Conservation (phyloP, 2,113 vertebrate genomes). For the Petromus typicus region DNA sequence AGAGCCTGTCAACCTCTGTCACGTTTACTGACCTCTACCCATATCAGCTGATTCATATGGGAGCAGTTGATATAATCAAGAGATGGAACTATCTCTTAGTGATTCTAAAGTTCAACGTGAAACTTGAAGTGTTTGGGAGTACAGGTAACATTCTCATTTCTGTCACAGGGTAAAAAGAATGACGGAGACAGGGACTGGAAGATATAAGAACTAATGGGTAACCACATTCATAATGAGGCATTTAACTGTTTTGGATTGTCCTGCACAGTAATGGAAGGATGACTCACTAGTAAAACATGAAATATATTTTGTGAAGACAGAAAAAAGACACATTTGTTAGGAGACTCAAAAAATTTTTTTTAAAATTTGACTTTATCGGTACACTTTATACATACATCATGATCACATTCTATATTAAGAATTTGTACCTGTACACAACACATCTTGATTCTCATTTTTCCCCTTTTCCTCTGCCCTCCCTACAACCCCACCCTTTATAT, state of each 20-base stretch:
- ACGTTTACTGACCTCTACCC: slow-evolving; percentile 31
- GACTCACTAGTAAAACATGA: slow-evolving; percentile 14
- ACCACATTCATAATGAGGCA: slow-evolving; percentile 39
- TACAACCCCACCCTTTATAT: no score
- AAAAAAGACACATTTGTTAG: slow-evolving; percentile 18
- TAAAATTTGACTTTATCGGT: no score
- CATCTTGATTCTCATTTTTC: no score
- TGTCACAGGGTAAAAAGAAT: slow-evolving; percentile 32
- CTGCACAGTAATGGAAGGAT: slow-evolving; percentile 13
- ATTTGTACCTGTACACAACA: no score
- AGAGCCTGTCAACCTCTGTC: slow-evolving; percentile 4
- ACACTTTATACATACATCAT: no score
- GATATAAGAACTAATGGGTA: slow-evolving; percentile 48
- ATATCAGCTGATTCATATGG: slow-evolving; percentile 47
- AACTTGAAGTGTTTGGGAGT: slow-evolving; percentile 39
- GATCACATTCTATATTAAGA: no score
- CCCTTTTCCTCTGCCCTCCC: no score
- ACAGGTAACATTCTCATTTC: slow-evolving; percentile 48
- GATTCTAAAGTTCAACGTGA: slow-evolving; percentile 44
- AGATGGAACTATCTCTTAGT: slow-evolving; percentile 6
- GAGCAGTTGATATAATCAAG: slow-evolving; percentile 43
- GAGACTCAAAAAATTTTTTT: neutral
- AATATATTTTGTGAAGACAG: slow-evolving; percentile 46
- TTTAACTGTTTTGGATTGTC: slow-evolving; percentile 51
- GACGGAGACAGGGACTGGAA: slow-evolving; percentile 24